phyloP scores from a whole-genome alignment of 2,797 vertebrate species.

The Fistularia commersonii region DNA sequence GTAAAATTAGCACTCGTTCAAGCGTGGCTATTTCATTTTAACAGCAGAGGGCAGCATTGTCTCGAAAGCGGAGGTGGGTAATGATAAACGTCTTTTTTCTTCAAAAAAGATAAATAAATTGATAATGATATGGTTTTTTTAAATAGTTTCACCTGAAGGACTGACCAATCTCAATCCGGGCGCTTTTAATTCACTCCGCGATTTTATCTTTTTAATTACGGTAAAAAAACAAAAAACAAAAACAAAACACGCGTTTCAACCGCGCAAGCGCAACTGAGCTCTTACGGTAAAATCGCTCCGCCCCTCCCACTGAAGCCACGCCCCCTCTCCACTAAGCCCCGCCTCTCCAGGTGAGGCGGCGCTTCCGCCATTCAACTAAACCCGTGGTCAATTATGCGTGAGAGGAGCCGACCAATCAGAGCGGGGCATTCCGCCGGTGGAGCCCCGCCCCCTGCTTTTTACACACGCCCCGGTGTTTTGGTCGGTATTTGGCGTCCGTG shows the following conservation, averaged over 20 bases:
- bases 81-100: neutral
- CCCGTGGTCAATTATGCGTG: conserved; percentile 13
- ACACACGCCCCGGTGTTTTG: conserved; percentile 57
- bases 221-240: no score
- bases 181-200: no score
- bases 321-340: neutral
- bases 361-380: conserved; percentile 36
- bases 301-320: no score
- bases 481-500: conserved; percentile 36
- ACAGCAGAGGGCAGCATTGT: conserved; percentile 46
- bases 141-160: no score
- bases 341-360: conserved; percentile 19
- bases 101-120: no score
- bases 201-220: no score
- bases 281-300: no score
- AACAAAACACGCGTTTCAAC: no score
- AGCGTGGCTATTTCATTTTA: neutral
- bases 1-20: neutral
- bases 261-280: no score
- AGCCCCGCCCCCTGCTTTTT: conserved; percentile 33
- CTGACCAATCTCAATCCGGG: no score
- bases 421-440: neutral
- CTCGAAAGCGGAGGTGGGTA: neutral
- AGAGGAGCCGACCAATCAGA: conserved; percentile 43
- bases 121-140: no score